Conservation (phyloP, 2,113 vertebrate genomes). For the Cichladusa arquata region DNA sequence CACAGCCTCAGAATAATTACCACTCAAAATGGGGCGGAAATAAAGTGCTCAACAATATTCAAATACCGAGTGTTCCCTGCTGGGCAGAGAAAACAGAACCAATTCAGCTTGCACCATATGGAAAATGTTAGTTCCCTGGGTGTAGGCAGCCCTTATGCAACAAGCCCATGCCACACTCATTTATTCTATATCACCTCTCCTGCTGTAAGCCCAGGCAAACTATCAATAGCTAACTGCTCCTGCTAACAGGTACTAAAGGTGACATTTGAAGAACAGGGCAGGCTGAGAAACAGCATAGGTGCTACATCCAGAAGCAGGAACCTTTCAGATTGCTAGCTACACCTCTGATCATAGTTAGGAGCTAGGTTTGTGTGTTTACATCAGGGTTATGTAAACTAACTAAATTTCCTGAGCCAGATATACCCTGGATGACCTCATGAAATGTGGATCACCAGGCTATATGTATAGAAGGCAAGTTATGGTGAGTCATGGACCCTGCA, state of each 20-base stretch:
- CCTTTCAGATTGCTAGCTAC: not conserved
- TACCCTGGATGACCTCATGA: not conserved
- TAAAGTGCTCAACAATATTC: constrained; percentile 29
- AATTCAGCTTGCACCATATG: constrained; percentile 33
- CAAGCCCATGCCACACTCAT: not conserved
- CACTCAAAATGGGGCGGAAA: constrained; percentile 49
- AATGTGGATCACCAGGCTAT: not conserved
- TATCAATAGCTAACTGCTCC: not conserved
- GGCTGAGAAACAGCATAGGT: not conserved
- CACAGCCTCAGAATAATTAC: constrained; percentile 54
- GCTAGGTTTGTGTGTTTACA: not conserved
- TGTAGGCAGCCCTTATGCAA: constrained; percentile 42
- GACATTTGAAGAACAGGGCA: not conserved
- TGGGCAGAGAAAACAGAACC: constrained; percentile 37
- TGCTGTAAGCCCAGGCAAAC: not conserved
- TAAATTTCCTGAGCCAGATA: not conserved
- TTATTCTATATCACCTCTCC: not conserved
- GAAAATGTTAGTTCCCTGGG: constrained; percentile 32
- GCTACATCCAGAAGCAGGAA: not conserved
- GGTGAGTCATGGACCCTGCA: not conserved
- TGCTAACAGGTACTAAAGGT: not conserved
- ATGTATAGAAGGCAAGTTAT: not conserved
- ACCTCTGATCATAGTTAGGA: not conserved
- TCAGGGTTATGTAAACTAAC: not conserved
- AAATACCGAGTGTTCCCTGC: constrained; percentile 35